phyloP scores from a whole-genome alignment of 2,888 invertebrate genomes.

The Onchidella celtica region DNA sequence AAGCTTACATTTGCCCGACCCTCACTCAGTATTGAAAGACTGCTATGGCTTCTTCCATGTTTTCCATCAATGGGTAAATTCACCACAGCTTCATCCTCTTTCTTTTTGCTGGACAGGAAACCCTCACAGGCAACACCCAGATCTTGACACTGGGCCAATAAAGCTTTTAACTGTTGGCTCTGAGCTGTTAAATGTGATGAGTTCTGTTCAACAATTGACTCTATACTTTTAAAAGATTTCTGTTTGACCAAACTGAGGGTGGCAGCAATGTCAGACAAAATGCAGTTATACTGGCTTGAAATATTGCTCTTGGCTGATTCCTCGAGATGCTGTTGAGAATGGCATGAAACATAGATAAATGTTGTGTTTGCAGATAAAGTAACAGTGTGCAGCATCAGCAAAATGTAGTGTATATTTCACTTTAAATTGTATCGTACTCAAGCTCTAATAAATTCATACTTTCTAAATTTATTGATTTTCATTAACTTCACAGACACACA shows the following conservation, averaged over 20 bases:
- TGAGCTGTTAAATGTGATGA: background rate
- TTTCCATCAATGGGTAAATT: background rate
- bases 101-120: background rate
- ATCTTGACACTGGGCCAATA: constrained; percentile 26
- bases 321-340: constrained; percentile 16
- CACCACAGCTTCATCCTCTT: background rate
- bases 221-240: constrained; percentile 13
- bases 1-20: background rate
- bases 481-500: too few relatives aligned
- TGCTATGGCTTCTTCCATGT: background rate
- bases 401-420: too few relatives aligned
- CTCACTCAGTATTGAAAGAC: background rate
- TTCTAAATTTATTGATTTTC: too few relatives aligned
- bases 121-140: constrained; percentile 21
- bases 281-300: constrained; percentile 45
- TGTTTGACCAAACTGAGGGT: constrained; percentile 8
- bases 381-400: too few relatives aligned
- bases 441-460: too few relatives aligned
- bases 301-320: constrained; percentile 30
- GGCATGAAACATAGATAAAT: background rate
- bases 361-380: too few relatives aligned
- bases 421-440: too few relatives aligned
- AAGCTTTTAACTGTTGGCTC: constrained; percentile 21
- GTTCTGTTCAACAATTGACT: background rate
- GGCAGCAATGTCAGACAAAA: constrained; percentile 37